phyloP scores from a whole-genome alignment of 2,888 invertebrate genomes.

The Cosmia trapezina region DNA sequence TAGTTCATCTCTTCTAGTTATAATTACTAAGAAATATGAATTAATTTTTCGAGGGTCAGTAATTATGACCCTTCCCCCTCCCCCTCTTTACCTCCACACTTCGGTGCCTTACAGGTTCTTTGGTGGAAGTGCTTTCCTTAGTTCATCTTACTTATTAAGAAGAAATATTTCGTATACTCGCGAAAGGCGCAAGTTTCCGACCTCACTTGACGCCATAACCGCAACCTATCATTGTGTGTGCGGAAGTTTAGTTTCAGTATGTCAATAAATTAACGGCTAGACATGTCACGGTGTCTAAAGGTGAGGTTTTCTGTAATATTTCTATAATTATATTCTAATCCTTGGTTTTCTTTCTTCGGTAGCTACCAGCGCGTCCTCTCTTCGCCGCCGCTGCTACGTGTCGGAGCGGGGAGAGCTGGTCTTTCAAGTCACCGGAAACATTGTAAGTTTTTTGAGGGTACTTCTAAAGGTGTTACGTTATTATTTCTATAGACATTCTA shows the following conservation, averaged over 20 bases:
- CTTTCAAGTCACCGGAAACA: neutral
- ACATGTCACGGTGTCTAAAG: neutral
- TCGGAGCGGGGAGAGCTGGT: slow-evolving; percentile 12
- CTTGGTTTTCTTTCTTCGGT: neutral
- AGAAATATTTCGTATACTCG: too few relatives aligned
- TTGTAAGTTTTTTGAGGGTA: slow-evolving; percentile 17
- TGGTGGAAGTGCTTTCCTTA: neutral
- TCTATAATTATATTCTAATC: neutral
- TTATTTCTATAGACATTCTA: too few relatives aligned
- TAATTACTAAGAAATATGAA: neutral
- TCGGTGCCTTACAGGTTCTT: too few relatives aligned
- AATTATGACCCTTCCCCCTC: too few relatives aligned
- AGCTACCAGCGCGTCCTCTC: slow-evolving; percentile 6
- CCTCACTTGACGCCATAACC: too few relatives aligned
- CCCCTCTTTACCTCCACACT: too few relatives aligned
- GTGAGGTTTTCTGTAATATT: neutral
- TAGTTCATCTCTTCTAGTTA: neutral
- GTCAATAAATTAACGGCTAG: neutral
- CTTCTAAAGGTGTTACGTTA: too few relatives aligned
- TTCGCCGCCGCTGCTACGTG: slow-evolving; percentile 32
- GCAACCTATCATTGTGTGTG: too few relatives aligned
- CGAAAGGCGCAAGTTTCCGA: too few relatives aligned
- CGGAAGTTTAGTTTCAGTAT: too few relatives aligned
- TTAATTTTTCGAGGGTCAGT: too few relatives aligned
- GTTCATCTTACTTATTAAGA: neutral